Evolutionary conservation across 2,888 invertebrate species (phyloP).

Genomic region (Nemurella pictetii): DNA sequence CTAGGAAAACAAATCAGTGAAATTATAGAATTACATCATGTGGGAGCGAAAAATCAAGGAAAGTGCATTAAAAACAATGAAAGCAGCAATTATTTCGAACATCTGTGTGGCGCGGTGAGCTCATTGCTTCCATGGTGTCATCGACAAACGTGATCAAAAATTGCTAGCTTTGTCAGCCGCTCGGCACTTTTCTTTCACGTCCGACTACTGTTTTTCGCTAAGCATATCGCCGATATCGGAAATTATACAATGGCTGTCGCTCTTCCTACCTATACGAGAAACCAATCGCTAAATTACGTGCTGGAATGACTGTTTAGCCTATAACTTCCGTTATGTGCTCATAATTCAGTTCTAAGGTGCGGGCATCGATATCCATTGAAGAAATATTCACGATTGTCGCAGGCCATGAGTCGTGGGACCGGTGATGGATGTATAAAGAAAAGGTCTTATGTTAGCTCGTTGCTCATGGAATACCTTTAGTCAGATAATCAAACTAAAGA

Average conservation of each 20-base stretch:
- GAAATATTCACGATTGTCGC: neutral
- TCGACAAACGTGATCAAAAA: neutral
- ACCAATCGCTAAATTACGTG: neutral
- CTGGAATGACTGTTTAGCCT: neutral
- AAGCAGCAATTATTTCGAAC: slow-evolving; percentile 8
- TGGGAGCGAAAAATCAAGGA: slow-evolving; percentile 9
- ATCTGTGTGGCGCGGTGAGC: neutral
- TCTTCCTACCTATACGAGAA: too few relatives aligned
- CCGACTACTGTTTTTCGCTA: neutral
- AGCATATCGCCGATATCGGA: neutral
- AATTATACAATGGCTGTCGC: neutral
- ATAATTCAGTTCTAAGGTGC: neutral
- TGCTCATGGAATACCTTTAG: too few relatives aligned
- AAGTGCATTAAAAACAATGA: neutral
- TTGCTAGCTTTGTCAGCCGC: neutral
- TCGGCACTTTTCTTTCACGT: neutral
- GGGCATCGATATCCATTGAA: neutral
- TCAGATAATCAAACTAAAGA: too few relatives aligned
- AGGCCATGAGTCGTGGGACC: neutral
- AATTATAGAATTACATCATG: slow-evolving; percentile 11
- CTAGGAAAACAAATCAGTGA: neutral
- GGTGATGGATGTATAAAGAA: neutral
- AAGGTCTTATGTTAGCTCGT: too few relatives aligned
- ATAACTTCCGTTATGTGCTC: neutral
- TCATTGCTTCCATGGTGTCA: neutral